Conservation (phyloP, 2,113 vertebrate genomes). For the Rhea pennata region DNA sequence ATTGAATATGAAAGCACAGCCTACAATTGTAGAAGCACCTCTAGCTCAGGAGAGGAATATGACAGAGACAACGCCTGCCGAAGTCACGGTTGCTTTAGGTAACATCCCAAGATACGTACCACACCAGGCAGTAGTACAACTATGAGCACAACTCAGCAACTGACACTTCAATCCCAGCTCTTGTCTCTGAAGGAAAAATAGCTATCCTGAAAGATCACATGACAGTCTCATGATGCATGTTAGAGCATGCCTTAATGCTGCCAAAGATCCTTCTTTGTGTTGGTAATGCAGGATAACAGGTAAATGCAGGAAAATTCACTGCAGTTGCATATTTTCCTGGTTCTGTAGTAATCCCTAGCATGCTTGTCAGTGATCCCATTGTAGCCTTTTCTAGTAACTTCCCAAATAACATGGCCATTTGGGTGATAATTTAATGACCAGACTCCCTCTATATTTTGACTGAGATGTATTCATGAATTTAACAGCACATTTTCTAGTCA, state of each 20-base stretch:
- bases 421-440: background rate
- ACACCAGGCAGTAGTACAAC: accelerated
- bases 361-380: background rate
- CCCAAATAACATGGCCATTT: background rate
- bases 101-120: background rate
- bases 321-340: background rate
- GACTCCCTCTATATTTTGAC: background rate
- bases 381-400: background rate
- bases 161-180: background rate
- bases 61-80: accelerated
- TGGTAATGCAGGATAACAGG: background rate
- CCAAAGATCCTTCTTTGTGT: background rate
- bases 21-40: background rate
- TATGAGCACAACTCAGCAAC: background rate
- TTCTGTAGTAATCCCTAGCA: background rate
- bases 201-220: background rate
- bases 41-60: background rate
- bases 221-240: background rate
- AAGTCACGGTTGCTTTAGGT: background rate
- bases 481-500: background rate
- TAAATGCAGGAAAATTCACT: background rate
- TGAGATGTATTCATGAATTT: background rate
- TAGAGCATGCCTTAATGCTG: background rate
- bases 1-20: background rate
- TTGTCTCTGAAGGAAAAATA: background rate